Evolutionary conservation across 1,140 invertebrate species (phyloP).

Genomic region (Sipha flava): DNA sequence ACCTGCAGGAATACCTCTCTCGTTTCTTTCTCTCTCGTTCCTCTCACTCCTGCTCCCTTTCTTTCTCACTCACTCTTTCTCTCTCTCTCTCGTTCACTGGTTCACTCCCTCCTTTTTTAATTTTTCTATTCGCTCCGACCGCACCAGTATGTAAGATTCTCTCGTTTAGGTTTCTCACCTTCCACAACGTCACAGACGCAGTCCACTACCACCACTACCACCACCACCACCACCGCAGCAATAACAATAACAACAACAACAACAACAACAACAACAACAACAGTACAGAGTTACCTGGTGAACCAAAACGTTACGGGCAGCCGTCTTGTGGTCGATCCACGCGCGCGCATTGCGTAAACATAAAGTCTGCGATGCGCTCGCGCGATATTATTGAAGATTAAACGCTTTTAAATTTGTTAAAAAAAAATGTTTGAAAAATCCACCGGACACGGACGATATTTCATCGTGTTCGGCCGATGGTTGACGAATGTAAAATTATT

Average conservation of each 20-base stretch:
- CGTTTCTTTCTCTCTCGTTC: neutral
- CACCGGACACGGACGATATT: too few relatives aligned
- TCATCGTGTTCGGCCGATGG: too few relatives aligned
- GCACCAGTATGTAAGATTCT: too few relatives aligned
- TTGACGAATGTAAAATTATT: too few relatives aligned
- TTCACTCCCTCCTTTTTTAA: neutral
- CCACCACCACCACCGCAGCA: neutral
- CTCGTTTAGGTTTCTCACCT: neutral
- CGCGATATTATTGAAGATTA: too few relatives aligned
- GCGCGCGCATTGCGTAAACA: too few relatives aligned
- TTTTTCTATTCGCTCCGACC: neutral
- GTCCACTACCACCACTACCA: neutral
- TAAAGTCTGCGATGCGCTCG: too few relatives aligned
- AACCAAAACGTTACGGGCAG: too few relatives aligned
- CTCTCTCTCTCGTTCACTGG: neutral
- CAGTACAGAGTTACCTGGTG: neutral
- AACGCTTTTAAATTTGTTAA: too few relatives aligned
- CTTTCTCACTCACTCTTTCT: too few relatives aligned
- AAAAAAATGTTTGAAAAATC: neutral
- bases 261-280: neutral
- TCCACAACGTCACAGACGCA: neutral
- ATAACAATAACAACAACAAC: neutral
- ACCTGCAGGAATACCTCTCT: neutral
- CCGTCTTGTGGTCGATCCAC: too few relatives aligned
- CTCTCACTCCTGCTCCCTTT: too few relatives aligned